Evolutionary conservation across 1,140 invertebrate genomes (phyloP), one percentile per base, ranked within the genome.

Genomic region (Eueides isabella): DNA sequence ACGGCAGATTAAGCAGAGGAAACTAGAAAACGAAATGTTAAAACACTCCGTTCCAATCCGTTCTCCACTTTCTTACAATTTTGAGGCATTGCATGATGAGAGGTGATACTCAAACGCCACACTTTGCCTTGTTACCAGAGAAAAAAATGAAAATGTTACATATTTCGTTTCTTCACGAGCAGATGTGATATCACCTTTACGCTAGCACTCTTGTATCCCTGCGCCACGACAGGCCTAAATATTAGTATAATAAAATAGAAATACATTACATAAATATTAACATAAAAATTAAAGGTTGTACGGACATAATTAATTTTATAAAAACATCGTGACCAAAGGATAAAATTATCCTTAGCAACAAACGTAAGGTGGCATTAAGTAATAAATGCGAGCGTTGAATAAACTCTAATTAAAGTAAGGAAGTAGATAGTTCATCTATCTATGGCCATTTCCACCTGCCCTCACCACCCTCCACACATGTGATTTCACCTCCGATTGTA

Each of bases 361-460:
- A 67, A 76, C 66, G 74, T 76, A 72, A 76, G 74, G 74, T 76
- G 71, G 41, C 26, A 26, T 55, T 55, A 26, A 55, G 48, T 55
- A 55, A 55, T 55, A 55, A 55, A 55, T 23, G 48, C 26, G 23
- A 55, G 7, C 48, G 48, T 67, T 65, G 72, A 55, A 75, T 74
- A 72, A 76, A 71, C 78, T 80, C 72, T 86, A 86, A 90, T 90
- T 90, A 86, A 85, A 81, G 83, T 77, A 82, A 86, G 84, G 86
- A 88, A 86, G 81, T 77, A 78, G 74, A 76, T 76, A 76, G 76
- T 74, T 76, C 71, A 69, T 69, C 69, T 73, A 69, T 69, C 69
- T 73, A 80, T 78, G 78, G 80, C 80, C 78, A 85, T 77, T 87
- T 87, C 79, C 88, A 90, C 88, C 86, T 88, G 88, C 82, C 83